These are phyloP conservation scores for Andrena camellia DNA, from an alignment of 2,888 invertebrate genomes.

Conservation along the genomic window DNA sequence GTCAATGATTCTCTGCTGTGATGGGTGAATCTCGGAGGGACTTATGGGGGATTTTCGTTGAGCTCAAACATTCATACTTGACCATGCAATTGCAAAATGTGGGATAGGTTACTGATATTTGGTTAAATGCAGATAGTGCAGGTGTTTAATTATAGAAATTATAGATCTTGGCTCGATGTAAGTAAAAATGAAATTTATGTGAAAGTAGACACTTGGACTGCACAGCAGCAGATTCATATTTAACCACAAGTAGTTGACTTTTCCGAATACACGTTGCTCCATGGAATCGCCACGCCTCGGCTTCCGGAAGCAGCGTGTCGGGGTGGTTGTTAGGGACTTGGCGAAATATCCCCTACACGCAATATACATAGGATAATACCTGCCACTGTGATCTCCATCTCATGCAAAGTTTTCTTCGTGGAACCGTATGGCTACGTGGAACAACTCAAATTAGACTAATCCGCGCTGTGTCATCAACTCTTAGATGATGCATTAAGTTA, in stretches of 20 bases:
- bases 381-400: constrained; percentile 40
- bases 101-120: too few relatives aligned
- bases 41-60: constrained; percentile 4
- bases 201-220: background rate
- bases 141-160: background rate
- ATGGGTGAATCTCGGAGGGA: constrained; percentile 21
- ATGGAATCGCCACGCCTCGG: background rate
- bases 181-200: background rate
- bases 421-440: constrained; percentile 38
- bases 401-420: constrained; percentile 53
- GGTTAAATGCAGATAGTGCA: too few relatives aligned
- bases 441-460: constrained; percentile 58
- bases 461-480: constrained; percentile 54
- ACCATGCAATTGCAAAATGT: too few relatives aligned
- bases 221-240: background rate
- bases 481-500: constrained; percentile 60
- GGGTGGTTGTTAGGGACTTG: constrained; percentile 32
- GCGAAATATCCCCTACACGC: constrained; percentile 39
- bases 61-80: background rate
- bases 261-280: background rate
- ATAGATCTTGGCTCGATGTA: background rate
- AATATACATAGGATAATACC: constrained; percentile 52
- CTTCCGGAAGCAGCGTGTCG: background rate
- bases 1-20: constrained; percentile 40
- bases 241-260: background rate